These are phyloP conservation scores for Coptodon bakossiorum DNA, from an alignment of 2,113 vertebrate species.

Conservation along the genomic window DNA sequence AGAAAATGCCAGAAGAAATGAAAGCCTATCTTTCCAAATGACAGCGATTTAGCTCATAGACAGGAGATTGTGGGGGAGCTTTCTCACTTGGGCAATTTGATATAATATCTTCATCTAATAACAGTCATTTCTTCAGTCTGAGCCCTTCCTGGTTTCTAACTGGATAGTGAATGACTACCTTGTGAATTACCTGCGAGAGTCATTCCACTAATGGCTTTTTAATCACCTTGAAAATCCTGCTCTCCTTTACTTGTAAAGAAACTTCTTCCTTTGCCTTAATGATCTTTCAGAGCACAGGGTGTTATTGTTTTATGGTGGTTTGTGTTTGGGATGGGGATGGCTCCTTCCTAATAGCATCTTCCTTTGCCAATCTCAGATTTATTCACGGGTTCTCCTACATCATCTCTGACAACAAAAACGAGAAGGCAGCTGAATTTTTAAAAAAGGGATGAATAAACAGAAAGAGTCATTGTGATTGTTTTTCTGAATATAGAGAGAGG, in stretches of 20 bases:
- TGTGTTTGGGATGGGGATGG: neutral
- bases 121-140: conserved; percentile 56
- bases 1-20: conserved; percentile 30
- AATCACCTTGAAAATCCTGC: conserved; percentile 68
- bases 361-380: conserved; percentile 10
- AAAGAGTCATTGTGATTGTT: neutral
- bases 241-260: conserved; percentile 23
- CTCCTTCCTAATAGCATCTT: neutral
- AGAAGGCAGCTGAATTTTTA: neutral
- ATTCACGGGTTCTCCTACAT: conserved; percentile 3
- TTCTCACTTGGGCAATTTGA: conserved; percentile 55
- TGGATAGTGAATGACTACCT: conserved; percentile 66
- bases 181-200: conserved; percentile 70
- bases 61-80: conserved; percentile 32
- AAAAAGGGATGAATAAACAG: neutral
- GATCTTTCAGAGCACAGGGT: neutral
- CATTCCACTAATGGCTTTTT: conserved; percentile 69
- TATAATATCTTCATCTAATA: conserved; percentile 68
- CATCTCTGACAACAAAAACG: conserved; percentile 4
- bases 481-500: neutral
- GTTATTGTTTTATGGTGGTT: conserved; percentile 5
- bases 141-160: conserved; percentile 50
- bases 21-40: conserved; percentile 48
- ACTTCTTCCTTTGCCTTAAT: conserved; percentile 42
- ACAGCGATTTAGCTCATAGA: conserved; percentile 33